Evolutionary conservation across 1,140 invertebrate genomes (phyloP).

Genomic region (Neoseiulus cucumeris): DNA sequence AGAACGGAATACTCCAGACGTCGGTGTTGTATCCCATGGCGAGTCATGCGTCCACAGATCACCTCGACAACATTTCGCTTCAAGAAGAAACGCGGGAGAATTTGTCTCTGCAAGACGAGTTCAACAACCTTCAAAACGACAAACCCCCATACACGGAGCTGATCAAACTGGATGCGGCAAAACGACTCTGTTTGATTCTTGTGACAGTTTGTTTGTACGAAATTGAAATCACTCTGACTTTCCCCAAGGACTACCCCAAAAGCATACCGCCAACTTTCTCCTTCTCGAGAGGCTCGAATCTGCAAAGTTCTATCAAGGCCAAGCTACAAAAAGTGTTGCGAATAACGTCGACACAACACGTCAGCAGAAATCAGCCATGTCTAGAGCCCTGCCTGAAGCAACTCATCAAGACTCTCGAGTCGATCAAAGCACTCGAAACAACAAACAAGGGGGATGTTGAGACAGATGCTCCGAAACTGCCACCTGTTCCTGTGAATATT

Average conservation of each 20-base stretch:
- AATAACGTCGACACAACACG: slow-evolving; percentile 47
- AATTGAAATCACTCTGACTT: slow-evolving; percentile 46
- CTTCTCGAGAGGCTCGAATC: slow-evolving; percentile 38
- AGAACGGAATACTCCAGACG: neutral
- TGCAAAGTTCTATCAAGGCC: slow-evolving; percentile 37
- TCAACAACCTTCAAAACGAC: slow-evolving; percentile 42
- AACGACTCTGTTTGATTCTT: slow-evolving; percentile 15
- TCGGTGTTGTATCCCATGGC: slow-evolving; percentile 1
- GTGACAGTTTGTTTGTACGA: slow-evolving; percentile 11
- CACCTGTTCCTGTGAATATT: slow-evolving; percentile 16
- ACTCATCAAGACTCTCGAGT: slow-evolving; percentile 44
- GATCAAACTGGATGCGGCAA: slow-evolving; percentile 27
- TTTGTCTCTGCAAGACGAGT: neutral
- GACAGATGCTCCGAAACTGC: slow-evolving; percentile 4
- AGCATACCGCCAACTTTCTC: slow-evolving; percentile 48
- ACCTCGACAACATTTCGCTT: neutral
- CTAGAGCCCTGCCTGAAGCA: slow-evolving; percentile 55
- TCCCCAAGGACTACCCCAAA: slow-evolving; percentile 54
- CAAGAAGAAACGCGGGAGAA: neutral
- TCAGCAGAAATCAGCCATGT: slow-evolving; percentile 53
- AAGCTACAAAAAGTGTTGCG: slow-evolving; percentile 41
- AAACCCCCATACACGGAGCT: slow-evolving; percentile 66
- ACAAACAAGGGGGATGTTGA: neutral
- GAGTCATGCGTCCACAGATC: neutral
- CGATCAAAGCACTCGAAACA: slow-evolving; percentile 24